Conservation (phyloP, 2,888 invertebrate genomes). For the Eupithecia dodoneata region DNA sequence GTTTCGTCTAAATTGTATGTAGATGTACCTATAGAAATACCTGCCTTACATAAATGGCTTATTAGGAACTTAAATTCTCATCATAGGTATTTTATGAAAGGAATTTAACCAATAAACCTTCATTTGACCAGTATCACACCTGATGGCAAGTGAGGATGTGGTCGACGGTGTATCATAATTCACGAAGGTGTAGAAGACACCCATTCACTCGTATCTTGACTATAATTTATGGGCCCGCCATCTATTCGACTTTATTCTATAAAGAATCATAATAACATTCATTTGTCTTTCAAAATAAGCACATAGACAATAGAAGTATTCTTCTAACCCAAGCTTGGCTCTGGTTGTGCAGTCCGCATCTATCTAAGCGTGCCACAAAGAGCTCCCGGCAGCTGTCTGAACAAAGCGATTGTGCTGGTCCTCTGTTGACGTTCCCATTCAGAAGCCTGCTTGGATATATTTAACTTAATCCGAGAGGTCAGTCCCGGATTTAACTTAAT, state of each 20-base stretch:
- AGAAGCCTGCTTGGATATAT: slow-evolving; percentile 27
- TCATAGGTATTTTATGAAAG: too few relatives aligned
- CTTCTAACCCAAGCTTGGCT: neutral
- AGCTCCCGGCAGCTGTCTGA: slow-evolving; percentile 3
- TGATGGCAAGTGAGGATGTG: too few relatives aligned
- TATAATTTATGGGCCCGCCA: too few relatives aligned
- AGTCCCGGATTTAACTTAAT: slow-evolving; percentile 27
- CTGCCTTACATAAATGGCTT: neutral
- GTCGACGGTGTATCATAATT: too few relatives aligned
- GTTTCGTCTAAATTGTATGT: neutral
- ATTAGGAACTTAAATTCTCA: too few relatives aligned
- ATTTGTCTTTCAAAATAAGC: neutral
- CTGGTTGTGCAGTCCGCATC: neutral
- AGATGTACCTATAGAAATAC: neutral
- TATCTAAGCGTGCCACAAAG: slow-evolving; percentile 12
- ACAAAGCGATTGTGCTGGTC: slow-evolving; percentile 34
- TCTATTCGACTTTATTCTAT: too few relatives aligned
- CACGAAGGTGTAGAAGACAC: too few relatives aligned
- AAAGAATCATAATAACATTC: too few relatives aligned
- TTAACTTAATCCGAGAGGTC: slow-evolving; percentile 39
- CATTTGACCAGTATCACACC: too few relatives aligned
- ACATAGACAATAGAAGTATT: neutral
- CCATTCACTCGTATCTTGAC: too few relatives aligned
- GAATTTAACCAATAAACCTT: too few relatives aligned
- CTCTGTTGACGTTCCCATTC: slow-evolving; percentile 42